phyloP scores from a whole-genome alignment of 35 echinoderm and acorn worm genomes.

The Diadema setosum region DNA sequence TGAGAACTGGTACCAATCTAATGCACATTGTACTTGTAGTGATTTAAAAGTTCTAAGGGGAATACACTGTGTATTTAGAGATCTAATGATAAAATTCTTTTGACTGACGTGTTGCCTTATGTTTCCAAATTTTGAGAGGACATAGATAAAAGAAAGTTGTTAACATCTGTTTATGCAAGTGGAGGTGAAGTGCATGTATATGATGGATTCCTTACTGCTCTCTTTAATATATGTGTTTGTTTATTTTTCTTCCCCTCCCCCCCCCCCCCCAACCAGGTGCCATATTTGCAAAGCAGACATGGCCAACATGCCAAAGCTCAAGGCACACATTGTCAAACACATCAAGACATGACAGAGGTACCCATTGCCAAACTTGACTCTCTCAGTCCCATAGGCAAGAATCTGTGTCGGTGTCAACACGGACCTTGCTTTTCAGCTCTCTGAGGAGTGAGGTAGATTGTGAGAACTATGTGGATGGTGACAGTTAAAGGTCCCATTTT shows the following conservation, averaged over 20 bases:
- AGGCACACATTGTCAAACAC: conserved; percentile 52
- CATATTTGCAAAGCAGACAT: conserved; percentile 29
- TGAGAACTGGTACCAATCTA: too few species aligned
- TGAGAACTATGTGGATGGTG: too few species aligned
- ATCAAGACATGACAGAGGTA: conserved; percentile 35
- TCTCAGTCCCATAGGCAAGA: too few species aligned
- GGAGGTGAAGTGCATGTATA: background rate
- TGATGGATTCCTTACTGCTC: background rate
- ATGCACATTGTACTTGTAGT: too few species aligned
- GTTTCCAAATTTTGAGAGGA: background rate
- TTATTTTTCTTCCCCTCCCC: background rate
- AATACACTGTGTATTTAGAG: too few species aligned
- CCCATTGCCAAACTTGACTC: too few species aligned
- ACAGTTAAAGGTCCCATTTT: too few species aligned
- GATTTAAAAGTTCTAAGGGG: too few species aligned
- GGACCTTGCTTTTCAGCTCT: too few species aligned
- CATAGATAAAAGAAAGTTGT: background rate
- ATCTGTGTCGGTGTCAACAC: too few species aligned
- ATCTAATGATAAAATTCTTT: too few species aligned
- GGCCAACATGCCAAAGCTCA: conserved; percentile 50
- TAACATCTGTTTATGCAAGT: background rate
- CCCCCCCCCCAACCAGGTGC: conserved; percentile 23
- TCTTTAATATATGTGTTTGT: background rate
- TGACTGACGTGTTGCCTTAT: background rate
- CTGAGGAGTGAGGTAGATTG: too few species aligned